A percentile compares a stretch with the other conserved stretches of the same genome.
Conservation (phyloP, 2,888 invertebrate genomes). For the Pardosa pseudoannulata region DNA sequence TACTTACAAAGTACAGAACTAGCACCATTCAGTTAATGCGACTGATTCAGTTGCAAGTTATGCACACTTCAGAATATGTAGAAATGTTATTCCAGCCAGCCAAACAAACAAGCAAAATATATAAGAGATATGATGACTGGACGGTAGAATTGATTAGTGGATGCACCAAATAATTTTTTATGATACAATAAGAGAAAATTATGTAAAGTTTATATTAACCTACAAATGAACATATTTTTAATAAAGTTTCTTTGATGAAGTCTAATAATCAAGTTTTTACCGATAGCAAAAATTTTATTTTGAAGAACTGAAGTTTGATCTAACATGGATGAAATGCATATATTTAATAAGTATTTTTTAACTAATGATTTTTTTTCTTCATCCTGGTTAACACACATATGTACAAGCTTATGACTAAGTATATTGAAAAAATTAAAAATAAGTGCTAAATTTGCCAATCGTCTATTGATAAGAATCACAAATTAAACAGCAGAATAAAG, state of each 20-base stretch:
- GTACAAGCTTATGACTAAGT: not conserved
- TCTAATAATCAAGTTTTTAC: too few relatives aligned
- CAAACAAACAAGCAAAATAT: too few relatives aligned
- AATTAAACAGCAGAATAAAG: not conserved
- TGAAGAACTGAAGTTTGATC: too few relatives aligned
- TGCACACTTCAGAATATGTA: constrained; percentile 41
- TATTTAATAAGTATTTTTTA: too few relatives aligned
- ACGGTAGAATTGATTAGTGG: constrained; percentile 2
- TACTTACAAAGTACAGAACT: constrained; percentile 61
- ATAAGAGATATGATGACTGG: constrained; percentile 42
- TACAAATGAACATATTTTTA: too few relatives aligned
- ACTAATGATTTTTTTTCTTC: too few relatives aligned
- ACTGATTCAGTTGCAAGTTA: constrained; percentile 61
- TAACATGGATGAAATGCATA: too few relatives aligned
- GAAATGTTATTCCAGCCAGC: constrained; percentile 24
- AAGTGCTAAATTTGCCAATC: not conserved
- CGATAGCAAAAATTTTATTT: too few relatives aligned
- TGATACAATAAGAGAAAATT: too few relatives aligned
- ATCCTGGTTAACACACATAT: not conserved
- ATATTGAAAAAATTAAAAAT: not conserved
- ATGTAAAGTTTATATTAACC: too few relatives aligned
- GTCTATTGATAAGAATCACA: not conserved
- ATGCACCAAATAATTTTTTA: not conserved
- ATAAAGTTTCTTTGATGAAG: too few relatives aligned
- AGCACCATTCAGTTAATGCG: constrained; percentile 68